Percentiles rank a stretch among this genome's conserved stretches.
Evolutionary conservation across 2,797 vertebrate genomes (phyloP).

Genomic region (Ctenopoma multispine): DNA sequence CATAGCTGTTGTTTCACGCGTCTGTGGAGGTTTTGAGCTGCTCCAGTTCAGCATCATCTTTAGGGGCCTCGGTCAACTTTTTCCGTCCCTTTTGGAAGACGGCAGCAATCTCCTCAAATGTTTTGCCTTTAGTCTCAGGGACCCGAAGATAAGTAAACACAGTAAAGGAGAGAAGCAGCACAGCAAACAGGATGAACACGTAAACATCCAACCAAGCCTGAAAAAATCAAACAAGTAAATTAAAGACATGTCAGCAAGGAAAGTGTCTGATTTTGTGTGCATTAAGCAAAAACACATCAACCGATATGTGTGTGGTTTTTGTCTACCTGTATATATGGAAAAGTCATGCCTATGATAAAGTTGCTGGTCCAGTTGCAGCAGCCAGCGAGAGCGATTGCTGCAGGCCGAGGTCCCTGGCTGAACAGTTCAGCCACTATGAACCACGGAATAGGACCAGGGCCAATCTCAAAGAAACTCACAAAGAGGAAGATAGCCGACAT

Average conservation of each 20-base stretch:
- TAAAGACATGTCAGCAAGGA: background rate
- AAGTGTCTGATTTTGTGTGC: background rate
- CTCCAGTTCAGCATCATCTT: slow-evolving; percentile 85
- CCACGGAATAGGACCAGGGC: slow-evolving; percentile 98
- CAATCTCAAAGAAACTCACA: slow-evolving; percentile 97
- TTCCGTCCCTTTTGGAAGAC: slow-evolving; percentile 86
- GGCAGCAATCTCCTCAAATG: slow-evolving; percentile 92
- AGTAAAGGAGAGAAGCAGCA: slow-evolving; percentile 87
- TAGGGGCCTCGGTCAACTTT: background rate
- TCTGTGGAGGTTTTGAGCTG: slow-evolving; percentile 82
- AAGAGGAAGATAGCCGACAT: slow-evolving; percentile 94
- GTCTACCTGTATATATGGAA: slow-evolving; percentile 91
- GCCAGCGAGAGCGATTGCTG: slow-evolving; percentile 91
- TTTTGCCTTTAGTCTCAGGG: slow-evolving; percentile 96
- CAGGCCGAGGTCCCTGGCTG: slow-evolving; percentile 95
- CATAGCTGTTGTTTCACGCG: slow-evolving; percentile 72
- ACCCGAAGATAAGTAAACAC: slow-evolving; percentile 91
- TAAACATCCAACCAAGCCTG: slow-evolving; percentile 88
- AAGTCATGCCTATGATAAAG: slow-evolving; percentile 93
- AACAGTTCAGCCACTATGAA: slow-evolving; percentile 99
- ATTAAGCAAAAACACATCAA: background rate
- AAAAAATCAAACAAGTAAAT: background rate
- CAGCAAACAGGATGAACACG: slow-evolving; percentile 91
- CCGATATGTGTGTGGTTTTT: background rate
- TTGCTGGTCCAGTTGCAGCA: slow-evolving; percentile 98